Evolutionary conservation across 1,140 invertebrate genomes (phyloP), one percentile per base, ranked within the genome.

Genomic region (Hyles euphorbiae): DNA sequence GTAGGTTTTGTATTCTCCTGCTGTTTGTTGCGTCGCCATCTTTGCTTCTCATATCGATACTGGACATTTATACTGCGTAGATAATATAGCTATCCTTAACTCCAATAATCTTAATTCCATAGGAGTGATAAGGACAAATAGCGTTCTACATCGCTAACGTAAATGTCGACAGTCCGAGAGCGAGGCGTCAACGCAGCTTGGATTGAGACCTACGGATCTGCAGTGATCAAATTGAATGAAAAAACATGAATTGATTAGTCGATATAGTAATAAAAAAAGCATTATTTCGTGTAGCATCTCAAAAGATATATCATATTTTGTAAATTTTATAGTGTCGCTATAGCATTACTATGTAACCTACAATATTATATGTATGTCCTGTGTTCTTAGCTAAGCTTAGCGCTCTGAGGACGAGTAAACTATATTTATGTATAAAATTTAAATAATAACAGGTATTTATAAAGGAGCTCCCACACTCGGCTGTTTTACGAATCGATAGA

Each of bases 261-360:
- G 69, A 76, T 81, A 80, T 83, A 78, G 64, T 70, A 72, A 60
- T 57, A 68, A 70, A 70, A 22, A 76, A 83, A 76, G 63, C 76
- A 81, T 83, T 82, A 82, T 85, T 84, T 86, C 79, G 72, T 82
- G 83, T 88, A 86, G 83, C 76, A 70, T 86, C 79, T 84, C 83
- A 81, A 83, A 84, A 87, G 78, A 85, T 84, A 88, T 84, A 85
- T 88, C 85, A 88, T 88, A 88, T 88, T 88, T 88, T 88, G 85
- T 88, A 88, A 85, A 88, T 88, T 88, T 87, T 88, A 87, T 88
- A 88, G 83, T 83, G 78, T 87, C 75, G 85, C 85, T 88, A 86
- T 84, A 88, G 82, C 81, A 67, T 74, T 72, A 79, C 63, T 78
- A 78, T 83, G 67, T 85, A 83, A 79, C 66, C 78, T 87, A 74